Base-by-base conservation (phyloP, 2,888 invertebrate genomes). In the Aspidapion aeneum region DNA sequence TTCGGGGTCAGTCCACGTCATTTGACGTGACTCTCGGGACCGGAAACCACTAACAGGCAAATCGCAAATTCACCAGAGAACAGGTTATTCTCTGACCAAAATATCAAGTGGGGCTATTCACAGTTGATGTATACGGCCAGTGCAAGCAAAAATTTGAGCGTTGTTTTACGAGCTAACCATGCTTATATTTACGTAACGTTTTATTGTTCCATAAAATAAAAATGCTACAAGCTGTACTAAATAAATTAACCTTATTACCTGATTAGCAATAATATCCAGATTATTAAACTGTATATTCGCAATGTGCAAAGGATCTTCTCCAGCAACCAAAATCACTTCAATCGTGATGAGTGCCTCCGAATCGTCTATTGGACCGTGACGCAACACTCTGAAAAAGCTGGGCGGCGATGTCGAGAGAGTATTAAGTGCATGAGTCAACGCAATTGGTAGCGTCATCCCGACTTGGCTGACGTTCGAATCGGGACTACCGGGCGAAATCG, bases 251-350 rank as follows among this genome's bases (percentile, higher is more conserved):
- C 97, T 91, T 0, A 97, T 97, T 79, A 96, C 96, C 78, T 68
- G 64, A 83, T 82, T 75, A 91, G 94, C 96, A 68, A 96, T 96
- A 61, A 97, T 91, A 78, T 97, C 97, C 69, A 97, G 83, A 78
- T 93, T 96, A 76, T 97, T 97, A 75, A 97, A 97, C 71, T 95
- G 88, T 71, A 97, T 90, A 73, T 92, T 93, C 0, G 94, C 92
- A 57, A 94, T 88, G 71, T 92, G 88, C 66, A 85, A 74, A 1
- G 80, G 76, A 57, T 80, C 79, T 18, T 65, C 66, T 21, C 75
- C 78, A 55, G 71, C 85, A 0, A 94, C 88, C 56, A 94, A 84
- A 51, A 90, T 87, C 18, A 96, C 85, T 75, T 97, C 96, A 1
- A 94, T 84, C 61, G 90, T 89, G 52, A 92, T 91, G 3, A 93